These are phyloP conservation scores for Pycnonotus jocosus DNA, from an alignment of 2,113 vertebrate species.

Conservation along the genomic window DNA sequence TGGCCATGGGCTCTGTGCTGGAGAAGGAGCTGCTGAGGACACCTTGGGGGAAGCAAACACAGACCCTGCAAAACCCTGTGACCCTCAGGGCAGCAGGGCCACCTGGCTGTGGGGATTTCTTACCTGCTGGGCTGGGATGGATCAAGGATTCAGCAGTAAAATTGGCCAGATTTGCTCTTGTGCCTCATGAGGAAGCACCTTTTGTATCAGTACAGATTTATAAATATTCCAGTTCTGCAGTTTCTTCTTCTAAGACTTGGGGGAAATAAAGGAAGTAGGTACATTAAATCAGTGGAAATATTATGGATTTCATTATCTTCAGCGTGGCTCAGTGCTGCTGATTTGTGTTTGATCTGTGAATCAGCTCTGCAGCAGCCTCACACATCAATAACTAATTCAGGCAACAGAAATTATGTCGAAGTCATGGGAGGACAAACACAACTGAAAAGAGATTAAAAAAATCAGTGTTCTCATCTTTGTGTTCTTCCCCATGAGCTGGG, in stretches of 20 bases:
- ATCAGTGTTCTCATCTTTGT: not conserved
- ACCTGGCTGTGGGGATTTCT: not conserved
- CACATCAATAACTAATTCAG: not conserved
- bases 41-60: not conserved
- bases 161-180: accelerated
- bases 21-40: not conserved
- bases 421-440: not conserved
- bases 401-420: not conserved
- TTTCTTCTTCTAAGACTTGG: not conserved
- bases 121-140: not conserved
- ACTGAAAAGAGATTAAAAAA: not conserved
- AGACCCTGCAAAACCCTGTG: not conserved
- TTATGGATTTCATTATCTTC: not conserved
- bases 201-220: not conserved
- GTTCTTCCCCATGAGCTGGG: not conserved
- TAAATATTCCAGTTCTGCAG: not conserved
- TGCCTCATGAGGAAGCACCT: not conserved
- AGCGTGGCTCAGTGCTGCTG: not conserved
- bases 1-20: not conserved
- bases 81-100: not conserved
- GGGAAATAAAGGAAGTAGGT: not conserved
- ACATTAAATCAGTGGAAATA: not conserved
- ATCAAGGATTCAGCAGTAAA: not conserved
- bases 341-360: not conserved
- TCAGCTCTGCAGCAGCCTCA: not conserved